phyloP scores from a whole-genome alignment of 2,113 vertebrate species.

The Aldabrachelys gigantea region DNA sequence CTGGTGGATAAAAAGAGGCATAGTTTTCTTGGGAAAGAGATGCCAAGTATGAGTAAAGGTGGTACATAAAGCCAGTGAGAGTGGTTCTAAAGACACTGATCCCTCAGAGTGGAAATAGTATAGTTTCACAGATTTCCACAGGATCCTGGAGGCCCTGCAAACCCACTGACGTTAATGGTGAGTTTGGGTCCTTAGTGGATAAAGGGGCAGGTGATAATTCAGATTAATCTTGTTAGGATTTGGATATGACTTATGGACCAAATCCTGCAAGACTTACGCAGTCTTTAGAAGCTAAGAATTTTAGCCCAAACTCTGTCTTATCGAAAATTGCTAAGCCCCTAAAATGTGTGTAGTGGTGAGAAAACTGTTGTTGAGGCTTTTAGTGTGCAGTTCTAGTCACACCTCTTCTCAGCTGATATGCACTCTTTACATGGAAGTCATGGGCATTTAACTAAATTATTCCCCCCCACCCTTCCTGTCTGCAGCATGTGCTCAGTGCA shows the following conservation, averaged over 20 bases:
- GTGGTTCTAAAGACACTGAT: too few relatives aligned
- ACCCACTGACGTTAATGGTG: neutral
- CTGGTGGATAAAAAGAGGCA: fast-evolving
- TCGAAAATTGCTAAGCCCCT: neutral
- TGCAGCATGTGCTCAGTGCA: neutral
- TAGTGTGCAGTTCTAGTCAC: neutral
- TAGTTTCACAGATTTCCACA: neutral
- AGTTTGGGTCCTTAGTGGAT: neutral
- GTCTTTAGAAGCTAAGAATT: neutral
- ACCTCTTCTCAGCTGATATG: neutral
- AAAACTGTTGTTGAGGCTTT: neutral
- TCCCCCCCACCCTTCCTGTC: neutral
- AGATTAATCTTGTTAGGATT: neutral
- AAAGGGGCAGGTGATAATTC: neutral
- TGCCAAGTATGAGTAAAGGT: neutral
- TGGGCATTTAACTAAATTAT: neutral
- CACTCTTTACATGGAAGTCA: neutral
- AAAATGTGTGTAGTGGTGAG: neutral
- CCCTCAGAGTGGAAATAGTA: neutral
- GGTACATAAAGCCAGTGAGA: neutral
- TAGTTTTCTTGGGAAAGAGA: fast-evolving
- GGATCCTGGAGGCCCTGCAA: neutral
- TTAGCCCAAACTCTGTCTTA: neutral
- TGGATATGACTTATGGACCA: neutral
- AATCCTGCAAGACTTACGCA: fast-evolving